phyloP scores from a whole-genome alignment of 2,888 invertebrate genomes.

The Gerris lacustris region DNA sequence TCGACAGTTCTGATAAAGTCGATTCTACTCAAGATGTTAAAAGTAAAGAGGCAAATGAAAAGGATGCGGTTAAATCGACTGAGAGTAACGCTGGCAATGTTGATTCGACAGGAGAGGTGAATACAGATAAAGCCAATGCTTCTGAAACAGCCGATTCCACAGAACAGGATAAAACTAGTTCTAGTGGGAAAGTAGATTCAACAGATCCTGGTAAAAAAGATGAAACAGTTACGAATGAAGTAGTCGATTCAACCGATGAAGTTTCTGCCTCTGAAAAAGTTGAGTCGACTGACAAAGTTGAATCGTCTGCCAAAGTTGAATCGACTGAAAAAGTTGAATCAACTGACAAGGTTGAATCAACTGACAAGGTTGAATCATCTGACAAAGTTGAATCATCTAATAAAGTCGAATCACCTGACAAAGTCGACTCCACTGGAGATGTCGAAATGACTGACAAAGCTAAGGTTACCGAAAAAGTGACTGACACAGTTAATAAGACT shows the following conservation, averaged over 20 bases:
- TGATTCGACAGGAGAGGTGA: too few species aligned
- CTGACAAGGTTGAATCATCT: background rate
- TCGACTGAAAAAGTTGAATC: slow-evolving; percentile 14
- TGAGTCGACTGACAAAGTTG: slow-evolving; percentile 1
- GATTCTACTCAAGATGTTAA: background rate
- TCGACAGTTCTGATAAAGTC: background rate
- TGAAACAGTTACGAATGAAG: too few species aligned
- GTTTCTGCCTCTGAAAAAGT: background rate
- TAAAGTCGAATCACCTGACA: slow-evolving; percentile 5
- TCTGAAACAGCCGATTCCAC: too few species aligned
- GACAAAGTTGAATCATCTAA: slow-evolving; percentile 17
- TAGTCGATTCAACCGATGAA: too few species aligned
- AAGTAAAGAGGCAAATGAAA: background rate
- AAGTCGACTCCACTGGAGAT: slow-evolving; percentile 10
- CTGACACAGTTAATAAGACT: background rate
- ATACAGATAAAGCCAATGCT: too few species aligned
- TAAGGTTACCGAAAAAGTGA: background rate
- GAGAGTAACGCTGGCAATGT: too few species aligned
- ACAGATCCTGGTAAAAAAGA: too few species aligned
- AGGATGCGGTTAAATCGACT: background rate
- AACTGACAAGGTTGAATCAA: slow-evolving; percentile 7
- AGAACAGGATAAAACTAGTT: too few species aligned
- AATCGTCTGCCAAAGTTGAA: slow-evolving; percentile 13
- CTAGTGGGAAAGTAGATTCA: too few species aligned
- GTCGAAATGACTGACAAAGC: slow-evolving; percentile 16